These are phyloP conservation scores for Danaus chrysippus DNA, from an alignment of 2,888 invertebrate genomes.

Conservation along the genomic window DNA sequence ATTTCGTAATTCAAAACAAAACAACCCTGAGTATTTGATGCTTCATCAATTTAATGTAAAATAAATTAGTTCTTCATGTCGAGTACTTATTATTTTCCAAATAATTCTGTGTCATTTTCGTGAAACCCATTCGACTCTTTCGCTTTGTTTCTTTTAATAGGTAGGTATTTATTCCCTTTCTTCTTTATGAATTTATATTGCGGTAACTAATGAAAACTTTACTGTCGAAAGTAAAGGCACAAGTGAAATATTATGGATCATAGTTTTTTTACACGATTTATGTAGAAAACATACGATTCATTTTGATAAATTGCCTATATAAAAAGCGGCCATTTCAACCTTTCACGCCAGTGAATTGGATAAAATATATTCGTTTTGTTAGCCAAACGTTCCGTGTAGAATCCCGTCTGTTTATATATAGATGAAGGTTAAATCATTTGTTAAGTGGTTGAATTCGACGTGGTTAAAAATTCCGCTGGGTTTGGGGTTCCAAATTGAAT, in stretches of 20 bases:
- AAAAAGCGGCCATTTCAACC: constrained; percentile 29
- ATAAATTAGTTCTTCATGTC: constrained; percentile 33
- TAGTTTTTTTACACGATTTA: constrained; percentile 7
- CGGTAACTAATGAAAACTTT: constrained; percentile 12
- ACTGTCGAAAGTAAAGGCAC: constrained; percentile 9
- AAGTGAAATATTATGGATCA: neutral
- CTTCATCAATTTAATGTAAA: constrained; percentile 29
- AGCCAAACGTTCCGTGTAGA: constrained; percentile 46
- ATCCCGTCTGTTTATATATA: constrained; percentile 3
- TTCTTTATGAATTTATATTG: constrained; percentile 3
- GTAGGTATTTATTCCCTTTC: constrained; percentile 18
- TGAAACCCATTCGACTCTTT: constrained; percentile 26
- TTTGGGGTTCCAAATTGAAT: too few species aligned
- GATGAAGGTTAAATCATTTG: constrained; percentile 5
- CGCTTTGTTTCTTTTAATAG: constrained; percentile 27
- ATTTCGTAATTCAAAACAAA: constrained; percentile 45
- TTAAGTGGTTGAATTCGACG: neutral
- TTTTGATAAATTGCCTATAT: constrained; percentile 31
- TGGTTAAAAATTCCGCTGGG: neutral
- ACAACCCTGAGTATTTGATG: constrained; percentile 22
- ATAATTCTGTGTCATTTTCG: constrained; percentile 26
- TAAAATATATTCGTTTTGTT: constrained; percentile 60
- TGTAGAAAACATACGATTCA: constrained; percentile 12
- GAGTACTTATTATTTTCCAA: constrained; percentile 27
- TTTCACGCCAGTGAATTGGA: constrained; percentile 36